Evolutionary conservation across 2,888 invertebrate genomes (phyloP).

Genomic region (Tachystola acroxantha): DNA sequence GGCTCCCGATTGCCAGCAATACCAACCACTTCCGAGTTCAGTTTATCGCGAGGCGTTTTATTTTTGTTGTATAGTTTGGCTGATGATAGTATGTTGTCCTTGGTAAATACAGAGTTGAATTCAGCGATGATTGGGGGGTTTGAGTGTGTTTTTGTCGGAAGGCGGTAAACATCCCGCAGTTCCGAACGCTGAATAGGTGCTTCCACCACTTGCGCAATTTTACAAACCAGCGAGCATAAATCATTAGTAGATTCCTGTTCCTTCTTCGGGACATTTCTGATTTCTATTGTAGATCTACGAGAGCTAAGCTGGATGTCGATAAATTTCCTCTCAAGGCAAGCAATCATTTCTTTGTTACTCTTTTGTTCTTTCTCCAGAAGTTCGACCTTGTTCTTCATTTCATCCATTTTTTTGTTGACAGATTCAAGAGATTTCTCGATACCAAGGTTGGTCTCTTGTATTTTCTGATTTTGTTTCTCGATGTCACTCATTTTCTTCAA

Average conservation of each 20-base stretch:
- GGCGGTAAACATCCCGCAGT: slow-evolving; percentile 6
- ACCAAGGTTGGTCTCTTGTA: neutral
- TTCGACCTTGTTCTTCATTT: neutral
- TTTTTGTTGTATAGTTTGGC: neutral
- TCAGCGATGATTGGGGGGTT: slow-evolving; percentile 6
- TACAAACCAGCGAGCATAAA: neutral
- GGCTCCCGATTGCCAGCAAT: slow-evolving; percentile 1
- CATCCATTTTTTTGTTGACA: neutral
- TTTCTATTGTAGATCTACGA: slow-evolving; percentile 1
- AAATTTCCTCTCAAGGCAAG: slow-evolving; percentile 1
- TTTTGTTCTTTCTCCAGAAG: neutral
- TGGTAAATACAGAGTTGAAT: slow-evolving; percentile 4
- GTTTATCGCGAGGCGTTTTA: slow-evolving; percentile 1
- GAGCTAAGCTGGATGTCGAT: slow-evolving; percentile 1
- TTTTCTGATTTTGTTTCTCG: too few relatives aligned
- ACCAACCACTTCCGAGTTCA: neutral
- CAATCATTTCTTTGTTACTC: neutral
- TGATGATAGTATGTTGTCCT: slow-evolving; percentile 1
- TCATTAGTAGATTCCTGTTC: neutral
- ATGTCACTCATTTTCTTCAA: too few relatives aligned
- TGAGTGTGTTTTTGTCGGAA: slow-evolving; percentile 2
- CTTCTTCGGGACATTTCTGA: slow-evolving; percentile 3
- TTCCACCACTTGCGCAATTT: neutral
- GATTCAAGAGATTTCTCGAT: neutral
- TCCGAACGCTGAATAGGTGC: neutral